Evolutionary conservation across 1,140 invertebrate genomes (phyloP).

Genomic region (Hycleus cichorii): DNA sequence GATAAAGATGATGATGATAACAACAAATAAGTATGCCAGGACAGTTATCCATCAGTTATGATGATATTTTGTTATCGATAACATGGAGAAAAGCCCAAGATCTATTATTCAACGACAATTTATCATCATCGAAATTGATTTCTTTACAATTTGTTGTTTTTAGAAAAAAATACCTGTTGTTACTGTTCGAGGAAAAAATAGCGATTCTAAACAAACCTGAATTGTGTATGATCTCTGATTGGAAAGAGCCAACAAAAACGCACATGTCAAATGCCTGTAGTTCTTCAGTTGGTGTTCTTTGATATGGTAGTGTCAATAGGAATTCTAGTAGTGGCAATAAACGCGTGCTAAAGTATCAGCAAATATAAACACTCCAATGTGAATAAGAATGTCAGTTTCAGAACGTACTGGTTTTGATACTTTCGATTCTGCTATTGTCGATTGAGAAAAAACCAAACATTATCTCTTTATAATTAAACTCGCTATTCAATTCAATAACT

Average conservation of each 20-base stretch:
- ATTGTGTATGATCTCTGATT: not conserved
- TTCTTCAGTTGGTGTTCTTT: conserved; percentile 1
- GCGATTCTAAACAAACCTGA: not conserved
- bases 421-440: not conserved
- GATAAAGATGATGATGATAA: not conserved
- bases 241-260: not conserved
- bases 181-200: not conserved
- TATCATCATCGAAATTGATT: conserved; percentile 4
- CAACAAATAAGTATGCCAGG: conserved; percentile 1
- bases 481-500: too few relatives aligned
- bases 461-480: too few relatives aligned
- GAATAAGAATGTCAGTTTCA: conserved; percentile 2
- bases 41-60: conserved; percentile 1
- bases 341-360: conserved; percentile 6
- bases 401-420: not conserved
- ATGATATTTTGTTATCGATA: conserved; percentile 8
- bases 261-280: conserved; percentile 19
- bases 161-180: too few relatives aligned
- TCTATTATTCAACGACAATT: conserved; percentile 16
- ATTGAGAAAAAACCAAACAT: too few relatives aligned
- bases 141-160: too few relatives aligned
- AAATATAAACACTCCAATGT: conserved; percentile 5
- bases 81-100: conserved; percentile 12
- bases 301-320: not conserved
- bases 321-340: conserved; percentile 14